Evolutionary conservation across 2,888 invertebrate genomes (phyloP).

Genomic region (Autographa gamma): DNA sequence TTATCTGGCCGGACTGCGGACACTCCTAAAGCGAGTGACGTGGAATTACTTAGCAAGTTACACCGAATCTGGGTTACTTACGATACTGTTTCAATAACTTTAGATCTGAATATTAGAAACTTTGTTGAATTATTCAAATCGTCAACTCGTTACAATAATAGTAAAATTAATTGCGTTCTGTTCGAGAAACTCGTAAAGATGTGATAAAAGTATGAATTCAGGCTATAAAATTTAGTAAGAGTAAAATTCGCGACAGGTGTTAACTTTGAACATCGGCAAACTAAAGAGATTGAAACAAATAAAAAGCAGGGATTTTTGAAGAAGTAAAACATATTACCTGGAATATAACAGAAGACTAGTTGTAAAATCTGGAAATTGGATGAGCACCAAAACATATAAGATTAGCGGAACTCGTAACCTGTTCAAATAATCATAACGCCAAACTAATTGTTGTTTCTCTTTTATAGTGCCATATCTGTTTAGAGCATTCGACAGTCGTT

Average conservation of each 20-base stretch:
- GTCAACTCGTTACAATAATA: slow-evolving; percentile 36
- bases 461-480: slow-evolving; percentile 22
- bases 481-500: slow-evolving; percentile 23
- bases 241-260: slow-evolving; percentile 13
- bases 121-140: slow-evolving; percentile 34
- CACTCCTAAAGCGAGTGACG: slow-evolving; percentile 51
- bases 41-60: slow-evolving; percentile 42
- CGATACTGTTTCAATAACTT: slow-evolving; percentile 49
- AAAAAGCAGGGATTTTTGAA: slow-evolving; percentile 11
- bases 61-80: slow-evolving; percentile 52
- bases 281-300: slow-evolving; percentile 24
- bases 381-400: slow-evolving; percentile 48
- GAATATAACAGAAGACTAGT: slow-evolving; percentile 32
- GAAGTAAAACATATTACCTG: slow-evolving; percentile 32
- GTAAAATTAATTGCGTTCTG: slow-evolving; percentile 31
- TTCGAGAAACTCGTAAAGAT: slow-evolving; percentile 29
- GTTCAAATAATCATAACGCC: slow-evolving; percentile 44
- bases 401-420: slow-evolving; percentile 47
- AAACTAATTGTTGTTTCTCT: slow-evolving; percentile 32
- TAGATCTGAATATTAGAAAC: slow-evolving; percentile 37
- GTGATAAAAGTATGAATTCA: slow-evolving; percentile 19
- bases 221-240: slow-evolving; percentile 9
- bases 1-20: slow-evolving; percentile 39
- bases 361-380: slow-evolving; percentile 54
- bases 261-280: slow-evolving; percentile 1